Percentiles rank a stretch among this genome's conserved stretches.
Evolutionary conservation across 2,797 vertebrate species (phyloP).

Genomic region (Sebastes steindachneri): DNA sequence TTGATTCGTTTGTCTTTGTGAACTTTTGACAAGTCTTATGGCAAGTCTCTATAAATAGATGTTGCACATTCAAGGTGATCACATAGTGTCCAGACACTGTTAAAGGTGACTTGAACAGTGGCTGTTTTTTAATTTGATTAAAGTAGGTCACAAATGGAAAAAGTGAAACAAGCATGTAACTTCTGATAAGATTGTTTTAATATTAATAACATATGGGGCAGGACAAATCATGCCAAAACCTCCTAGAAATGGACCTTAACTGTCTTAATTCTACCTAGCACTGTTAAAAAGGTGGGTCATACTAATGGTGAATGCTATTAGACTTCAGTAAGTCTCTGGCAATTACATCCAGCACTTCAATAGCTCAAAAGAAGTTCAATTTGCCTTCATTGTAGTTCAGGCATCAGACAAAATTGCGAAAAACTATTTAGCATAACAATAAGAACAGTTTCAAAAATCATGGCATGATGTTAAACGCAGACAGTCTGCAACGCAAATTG

Average conservation of each 20-base stretch:
- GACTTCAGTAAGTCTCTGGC: not conserved
- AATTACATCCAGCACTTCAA: not conserved
- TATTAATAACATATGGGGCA: not conserved
- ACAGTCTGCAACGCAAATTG: not conserved
- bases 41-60: slow-evolving; percentile 28
- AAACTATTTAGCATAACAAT: not conserved
- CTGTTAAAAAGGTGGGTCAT: not conserved
- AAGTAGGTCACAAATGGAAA: slow-evolving; percentile 22
- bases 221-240: not conserved
- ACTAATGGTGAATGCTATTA: not conserved
- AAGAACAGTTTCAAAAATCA: not conserved
- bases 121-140: slow-evolving; percentile 9
- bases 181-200: not conserved
- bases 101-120: slow-evolving; percentile 37
- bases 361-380: not conserved
- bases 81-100: slow-evolving; percentile 10
- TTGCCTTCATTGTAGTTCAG: not conserved
- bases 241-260: not conserved
- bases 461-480: not conserved
- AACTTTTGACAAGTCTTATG: slow-evolving; percentile 23
- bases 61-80: slow-evolving; percentile 10
- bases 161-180: not conserved
- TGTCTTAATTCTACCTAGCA: not conserved
- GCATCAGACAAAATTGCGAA: not conserved
- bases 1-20: slow-evolving; percentile 46